Base-by-base conservation (phyloP, 1,140 invertebrate species). In the Adelges cooleyi region DNA sequence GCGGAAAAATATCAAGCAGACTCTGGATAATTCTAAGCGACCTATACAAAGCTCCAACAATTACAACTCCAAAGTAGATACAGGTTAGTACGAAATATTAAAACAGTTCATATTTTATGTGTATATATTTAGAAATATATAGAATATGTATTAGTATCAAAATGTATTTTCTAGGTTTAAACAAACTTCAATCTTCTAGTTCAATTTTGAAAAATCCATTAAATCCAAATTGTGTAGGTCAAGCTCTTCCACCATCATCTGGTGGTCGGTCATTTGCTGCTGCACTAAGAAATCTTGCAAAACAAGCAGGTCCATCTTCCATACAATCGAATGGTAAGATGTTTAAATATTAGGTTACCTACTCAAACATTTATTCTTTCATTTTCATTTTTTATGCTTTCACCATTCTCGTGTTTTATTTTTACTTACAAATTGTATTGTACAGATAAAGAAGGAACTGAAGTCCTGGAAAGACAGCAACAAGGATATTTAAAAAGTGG, bases 241-340 rank as follows among this genome's bases (percentile, higher is more conserved):
- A 62, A 62, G 8, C 66, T 20, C 54, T 36, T 15, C 59, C 65
- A 3, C 36, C 59, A 15, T 62, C 67, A 20, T 46, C 65, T 36
- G 67, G 68, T 25, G 69, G 69, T 17, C 54, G 71, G 9, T 80
- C 83, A 25, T 90, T 90, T 76, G 86, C 88, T 22, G 86, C 87
- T 4, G 87, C 87, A 5, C 75, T 90, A 56, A 78, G 87, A 65
- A 88, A 86, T 72, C 76, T 90, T 66, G 88, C 87, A 51, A 87
- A 90, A 73, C 86, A 89, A 72, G 86, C 86, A 27, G 84, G 83
- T 46, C 80, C 81, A 29, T 75, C 76, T 40, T 73, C 75, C 68
- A 25, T 15, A 29, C 18, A 59, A 25, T 65, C 42, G 3, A 52
- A 38, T 23, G 38, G 38, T 49, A 48, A 46, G 4, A 25, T 25